Evolutionary conservation across 35 echinoderm and acorn worm genomes (phyloP).

Genomic region (Apostichopus japonicus): DNA sequence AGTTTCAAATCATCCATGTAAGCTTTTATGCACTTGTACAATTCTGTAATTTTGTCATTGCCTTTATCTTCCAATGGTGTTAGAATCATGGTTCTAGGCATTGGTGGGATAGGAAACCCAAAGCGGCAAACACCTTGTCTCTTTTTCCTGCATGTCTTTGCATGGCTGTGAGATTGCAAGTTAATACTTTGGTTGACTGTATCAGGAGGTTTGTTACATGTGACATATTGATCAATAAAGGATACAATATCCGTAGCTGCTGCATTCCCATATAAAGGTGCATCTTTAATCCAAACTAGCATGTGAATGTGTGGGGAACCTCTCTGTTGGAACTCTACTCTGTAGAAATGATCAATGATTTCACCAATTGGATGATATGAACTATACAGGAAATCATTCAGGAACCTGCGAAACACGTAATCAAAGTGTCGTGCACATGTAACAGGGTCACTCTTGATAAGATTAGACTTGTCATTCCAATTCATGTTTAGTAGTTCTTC

Average conservation of each 20-base stretch:
- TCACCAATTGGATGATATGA: conserved; percentile 50
- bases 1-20: background rate
- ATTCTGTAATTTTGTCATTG: no score
- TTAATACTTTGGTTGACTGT: conserved; percentile 31
- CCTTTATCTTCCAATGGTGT: background rate
- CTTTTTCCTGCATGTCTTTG: no score
- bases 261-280: background rate
- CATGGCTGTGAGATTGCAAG: conserved; percentile 29
- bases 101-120: no score
- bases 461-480: conserved; percentile 62
- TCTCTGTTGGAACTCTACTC: conserved; percentile 66
- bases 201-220: no score
- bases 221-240: no score
- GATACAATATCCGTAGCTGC: background rate
- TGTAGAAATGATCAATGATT: conserved; percentile 54
- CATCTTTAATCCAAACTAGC: background rate
- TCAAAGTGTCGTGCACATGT: conserved; percentile 73
- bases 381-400: conserved; percentile 56
- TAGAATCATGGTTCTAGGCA: no score
- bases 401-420: conserved; percentile 54
- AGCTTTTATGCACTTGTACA: background rate
- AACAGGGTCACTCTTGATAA: conserved; percentile 71
- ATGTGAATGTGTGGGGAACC: conserved; percentile 63
- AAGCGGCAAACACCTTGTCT: background rate
- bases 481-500: conserved; percentile 49